Conservation (phyloP, 2,888 invertebrate species). For the Sialis fuliginosa region DNA sequence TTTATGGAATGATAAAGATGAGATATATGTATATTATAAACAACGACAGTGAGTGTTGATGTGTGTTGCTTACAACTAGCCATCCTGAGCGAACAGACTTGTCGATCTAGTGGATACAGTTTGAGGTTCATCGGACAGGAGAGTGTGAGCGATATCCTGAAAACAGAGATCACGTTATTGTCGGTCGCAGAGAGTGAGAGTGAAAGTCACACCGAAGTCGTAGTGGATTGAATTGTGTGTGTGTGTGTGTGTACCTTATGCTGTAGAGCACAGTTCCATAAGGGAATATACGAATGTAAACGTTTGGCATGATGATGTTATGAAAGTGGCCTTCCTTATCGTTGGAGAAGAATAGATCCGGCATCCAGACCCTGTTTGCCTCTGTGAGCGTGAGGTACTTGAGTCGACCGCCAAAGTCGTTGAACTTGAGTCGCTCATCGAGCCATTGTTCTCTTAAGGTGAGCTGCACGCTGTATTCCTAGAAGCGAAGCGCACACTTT, state of each 20-base stretch:
- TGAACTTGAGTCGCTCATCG: conserved; percentile 79
- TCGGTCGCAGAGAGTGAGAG: background rate
- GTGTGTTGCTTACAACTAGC: conserved; percentile 76
- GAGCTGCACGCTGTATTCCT: conserved; percentile 96
- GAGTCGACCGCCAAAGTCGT: conserved; percentile 72
- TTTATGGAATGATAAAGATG: conserved; percentile 8
- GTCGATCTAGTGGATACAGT: conserved; percentile 89
- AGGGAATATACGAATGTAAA: conserved; percentile 90
- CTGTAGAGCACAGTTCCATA: conserved; percentile 91
- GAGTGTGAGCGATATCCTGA: conserved; percentile 82
- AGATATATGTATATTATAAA: conserved; percentile 7
- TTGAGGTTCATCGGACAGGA: conserved; percentile 97
- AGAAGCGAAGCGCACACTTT: conserved; percentile 19
- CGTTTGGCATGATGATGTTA: conserved; percentile 95
- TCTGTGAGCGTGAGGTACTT: conserved; percentile 87
- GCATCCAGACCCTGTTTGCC: conserved; percentile 95
- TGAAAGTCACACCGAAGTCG: background rate
- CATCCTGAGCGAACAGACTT: conserved; percentile 87
- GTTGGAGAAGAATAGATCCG: conserved; percentile 93
- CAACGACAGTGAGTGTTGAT: conserved; percentile 1
- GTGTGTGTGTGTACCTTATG: conserved; percentile 43
- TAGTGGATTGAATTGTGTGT: background rate
- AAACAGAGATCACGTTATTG: conserved; percentile 11
- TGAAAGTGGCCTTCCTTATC: conserved; percentile 97
- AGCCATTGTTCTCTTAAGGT: conserved; percentile 96